A percentile compares a stretch with the other conserved stretches of the same genome.
These are phyloP conservation scores for Buathra laborator DNA, from an alignment of 2,888 invertebrate species.

Conservation along the genomic window DNA sequence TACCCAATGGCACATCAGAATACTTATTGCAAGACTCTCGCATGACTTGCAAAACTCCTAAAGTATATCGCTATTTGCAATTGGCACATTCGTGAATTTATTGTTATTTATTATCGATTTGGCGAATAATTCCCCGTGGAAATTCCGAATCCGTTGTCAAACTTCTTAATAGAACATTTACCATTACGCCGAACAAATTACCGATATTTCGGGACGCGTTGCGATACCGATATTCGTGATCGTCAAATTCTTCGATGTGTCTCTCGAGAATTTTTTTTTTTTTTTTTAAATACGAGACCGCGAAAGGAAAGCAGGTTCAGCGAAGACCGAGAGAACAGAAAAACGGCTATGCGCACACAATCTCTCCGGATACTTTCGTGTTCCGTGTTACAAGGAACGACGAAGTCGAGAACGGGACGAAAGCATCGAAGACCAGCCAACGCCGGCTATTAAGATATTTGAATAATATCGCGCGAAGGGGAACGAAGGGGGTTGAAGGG, in stretches of 20 bases:
- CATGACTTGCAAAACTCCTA: too few relatives aligned
- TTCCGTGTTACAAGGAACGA: constrained; percentile 13
- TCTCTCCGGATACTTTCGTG: constrained; percentile 34
- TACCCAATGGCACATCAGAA: neutral
- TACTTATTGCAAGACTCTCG: neutral
- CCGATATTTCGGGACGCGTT: neutral
- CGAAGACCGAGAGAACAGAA: neutral
- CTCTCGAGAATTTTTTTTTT: neutral
- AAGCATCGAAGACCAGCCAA: constrained; percentile 46
- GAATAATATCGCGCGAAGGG: constrained; percentile 70
- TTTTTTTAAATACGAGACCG: neutral
- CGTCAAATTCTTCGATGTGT: neutral
- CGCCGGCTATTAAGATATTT: constrained; percentile 74
- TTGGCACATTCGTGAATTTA: too few relatives aligned
- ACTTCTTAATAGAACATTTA: too few relatives aligned
- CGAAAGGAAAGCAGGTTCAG: neutral
- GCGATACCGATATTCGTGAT: too few relatives aligned
- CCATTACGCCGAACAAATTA: too few relatives aligned
- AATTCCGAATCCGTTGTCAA: too few relatives aligned
- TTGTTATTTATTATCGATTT: too few relatives aligned
- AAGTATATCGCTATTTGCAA: too few relatives aligned
- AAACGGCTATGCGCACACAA: neutral
- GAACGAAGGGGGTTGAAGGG: constrained; percentile 22
- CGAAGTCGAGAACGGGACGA: constrained; percentile 27
- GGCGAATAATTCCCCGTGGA: too few relatives aligned